Evolutionary conservation across 2,888 invertebrate genomes (phyloP), one percentile per base, ranked within the genome.

Genomic region (Neria commutata): DNA sequence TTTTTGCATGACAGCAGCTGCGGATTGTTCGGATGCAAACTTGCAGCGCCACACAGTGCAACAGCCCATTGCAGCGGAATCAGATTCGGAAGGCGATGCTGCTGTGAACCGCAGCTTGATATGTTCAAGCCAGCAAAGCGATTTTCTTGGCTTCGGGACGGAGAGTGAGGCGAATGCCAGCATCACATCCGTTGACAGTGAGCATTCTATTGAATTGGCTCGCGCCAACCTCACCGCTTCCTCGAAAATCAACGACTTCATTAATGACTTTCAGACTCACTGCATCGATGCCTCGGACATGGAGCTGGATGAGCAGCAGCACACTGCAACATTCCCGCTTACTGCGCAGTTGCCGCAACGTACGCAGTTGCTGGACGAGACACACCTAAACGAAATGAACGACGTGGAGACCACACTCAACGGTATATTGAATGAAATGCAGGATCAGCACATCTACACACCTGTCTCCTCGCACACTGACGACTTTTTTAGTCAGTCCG

Each of bases 341-440:
- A 47, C 19, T 16, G 2, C 51, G 23, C 19, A 55, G 19, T 24
- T 21, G 8, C 14, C 33, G 33, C 11, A n/a, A n/a, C n/a, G n/a
- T n/a, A n/a, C n/a, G n/a, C 56, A 57, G 1, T 11, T 40, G 8
- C 24, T 60, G 6, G 54, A 56, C 14, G 49, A 54, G 17, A 51
- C 58, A 33, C 63, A 66, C 45, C 47, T 65, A 21, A 63, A 61
- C 6, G 77, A 78, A 60, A 77, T 77, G 63, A 72, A 73, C 14
- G 74, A 78, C 62, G 74, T 77, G 25, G 77, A 77, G 61, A 75
- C 54, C 4, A 77, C 77, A 0, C 47, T 77, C 16, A 76, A 77
- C 58, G 77, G 77, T 40, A 76, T 77, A 40, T 61, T 77, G 1
- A 78, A 71, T 55, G 78, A 77, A 61, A 77, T 77, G 74, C 76